Base-by-base conservation (phyloP, 1,140 invertebrate species). In the Venustaconcha ellipsiformis region DNA sequence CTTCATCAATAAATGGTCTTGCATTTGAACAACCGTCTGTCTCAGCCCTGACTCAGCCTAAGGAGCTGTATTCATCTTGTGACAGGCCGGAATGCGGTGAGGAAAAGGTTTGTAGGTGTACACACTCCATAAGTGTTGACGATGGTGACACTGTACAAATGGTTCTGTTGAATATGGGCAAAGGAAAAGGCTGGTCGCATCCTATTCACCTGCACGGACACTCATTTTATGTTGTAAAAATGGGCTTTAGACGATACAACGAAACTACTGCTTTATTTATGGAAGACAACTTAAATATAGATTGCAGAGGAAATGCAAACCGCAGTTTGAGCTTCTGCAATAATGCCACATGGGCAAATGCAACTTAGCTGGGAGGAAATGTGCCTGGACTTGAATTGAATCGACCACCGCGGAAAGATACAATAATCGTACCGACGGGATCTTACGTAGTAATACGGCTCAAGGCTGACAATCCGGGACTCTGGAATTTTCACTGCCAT, bases 391-490 rank as follows among this genome's bases (percentile, higher is more conserved):
- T 37, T 5, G 37, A 37, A 23, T 58, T 94, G 0, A 87, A 90
- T 0, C 90, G 92, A 78, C 92, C 94, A 18, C 90, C 92, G 0
- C 63, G 90, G 3, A 95, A 95, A 85, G 94, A 95, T 81, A 95
- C 94, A 0, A 90, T 95, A 48, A 91, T 92, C 0, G 92, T 95
- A 18, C 93, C 94, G 0, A 93, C 92, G 79, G 92, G 92, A 72
- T 93, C 94, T 2, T 93, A 92, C 2, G 93, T 93, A 0, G 92
- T 93, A n/a, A 77, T 95, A 3, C 90, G 94, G 78, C 94, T 95
- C 82, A 92, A 92, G 79, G 94, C 94, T 1, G 91, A 94, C 82
- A 95, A 95, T 90, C 94, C 94, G 79, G 80, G 83, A 13, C 5
- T 80, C 57, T 86, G 84, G 84, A 57, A 81, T 4, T 75, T 83